Evolutionary conservation across 2,888 invertebrate species (phyloP), one percentile per base, ranked within the genome.

Genomic region (Candidula unifasciata): DNA sequence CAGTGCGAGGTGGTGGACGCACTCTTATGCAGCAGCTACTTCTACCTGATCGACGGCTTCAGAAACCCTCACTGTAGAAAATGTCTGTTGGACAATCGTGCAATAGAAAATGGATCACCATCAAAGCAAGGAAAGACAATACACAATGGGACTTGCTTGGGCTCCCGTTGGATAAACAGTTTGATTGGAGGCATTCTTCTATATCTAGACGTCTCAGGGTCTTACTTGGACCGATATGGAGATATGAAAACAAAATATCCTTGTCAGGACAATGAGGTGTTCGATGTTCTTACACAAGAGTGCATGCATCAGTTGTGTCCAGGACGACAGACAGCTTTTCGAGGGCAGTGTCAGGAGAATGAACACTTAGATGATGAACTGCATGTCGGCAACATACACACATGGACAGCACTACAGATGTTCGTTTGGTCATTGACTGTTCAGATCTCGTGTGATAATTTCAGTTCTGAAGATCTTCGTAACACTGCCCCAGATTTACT

Each of bases 221-320:
- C 13, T 24, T 54, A 52, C 66, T 76, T 52, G 24, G 37, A 5
- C 2, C 37, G 8, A 0, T 0, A 44, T 0, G 44, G 27, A 8
- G 0, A 21, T 37, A 18, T n/a, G 10, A 27, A 21, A 18, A n/a
- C 60, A 24, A 60, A 13, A 60, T 60, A 60, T n/a, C 18, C n/a
- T 60, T 86, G 86, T 37, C 33, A n/a, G 13, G 71, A 80, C n/a
- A 44, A 76, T 37, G 37, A 86, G 30, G 86, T 86, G 8, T 86
- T 83, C 44, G 82, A 86, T 64, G 68, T 80, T n/a, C 71, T 83
- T 30, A 76, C 80, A 27, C 77, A 74, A 13, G 68, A 74, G 8
- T 86, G 86, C 35, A 68, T 68, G 35, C 57, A 60, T 35, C 52
- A 80, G 30, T 76, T 80, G 33, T 86, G 86, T 21, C 66, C 80